Conservation (phyloP, 2,797 vertebrate species). For the Enteromius trimaculatus region DNA sequence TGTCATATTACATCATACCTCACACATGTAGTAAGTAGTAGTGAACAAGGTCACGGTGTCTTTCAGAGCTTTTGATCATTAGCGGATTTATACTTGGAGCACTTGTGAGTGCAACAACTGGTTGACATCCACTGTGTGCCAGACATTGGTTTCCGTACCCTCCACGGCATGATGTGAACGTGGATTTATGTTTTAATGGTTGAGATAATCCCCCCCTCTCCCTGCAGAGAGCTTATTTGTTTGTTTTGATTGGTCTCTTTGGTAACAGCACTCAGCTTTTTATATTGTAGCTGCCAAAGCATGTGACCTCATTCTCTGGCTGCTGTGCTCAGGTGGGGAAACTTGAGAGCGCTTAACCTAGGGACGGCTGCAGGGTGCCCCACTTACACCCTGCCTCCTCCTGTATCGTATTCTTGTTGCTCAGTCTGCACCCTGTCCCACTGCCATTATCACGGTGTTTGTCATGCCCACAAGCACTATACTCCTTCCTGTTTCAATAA, state of each 20-base stretch:
- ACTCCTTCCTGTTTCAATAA: not conserved
- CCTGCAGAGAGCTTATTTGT: conserved; percentile 57
- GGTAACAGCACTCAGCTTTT: conserved; percentile 64
- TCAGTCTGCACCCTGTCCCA: conserved; percentile 5
- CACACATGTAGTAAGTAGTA: not conserved
- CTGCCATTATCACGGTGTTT: conserved; percentile 11
- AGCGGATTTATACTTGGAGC: conserved; percentile 23
- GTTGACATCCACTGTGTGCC: conserved; percentile 13
- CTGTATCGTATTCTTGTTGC: not conserved
- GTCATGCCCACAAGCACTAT: conserved; percentile 1
- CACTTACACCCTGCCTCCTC: not conserved
- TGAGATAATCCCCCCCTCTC: not conserved
- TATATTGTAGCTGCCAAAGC: conserved; percentile 61
- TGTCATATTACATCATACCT: not conserved
- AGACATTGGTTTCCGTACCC: conserved; percentile 30
- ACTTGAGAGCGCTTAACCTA: conserved; percentile 69
- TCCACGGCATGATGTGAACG: conserved; percentile 2
- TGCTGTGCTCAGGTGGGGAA: conserved; percentile 73
- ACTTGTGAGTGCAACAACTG: not conserved
- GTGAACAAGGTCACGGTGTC: conserved; percentile 16
- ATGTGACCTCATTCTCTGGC: conserved; percentile 79
- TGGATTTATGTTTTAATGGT: conserved; percentile 9
- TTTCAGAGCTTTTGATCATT: conserved; percentile 23
- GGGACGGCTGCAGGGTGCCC: conserved; percentile 72
- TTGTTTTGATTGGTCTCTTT: conserved; percentile 61